Evolutionary conservation across 2,113 vertebrate species (phyloP).

Genomic region (Petaurus breviceps): DNA sequence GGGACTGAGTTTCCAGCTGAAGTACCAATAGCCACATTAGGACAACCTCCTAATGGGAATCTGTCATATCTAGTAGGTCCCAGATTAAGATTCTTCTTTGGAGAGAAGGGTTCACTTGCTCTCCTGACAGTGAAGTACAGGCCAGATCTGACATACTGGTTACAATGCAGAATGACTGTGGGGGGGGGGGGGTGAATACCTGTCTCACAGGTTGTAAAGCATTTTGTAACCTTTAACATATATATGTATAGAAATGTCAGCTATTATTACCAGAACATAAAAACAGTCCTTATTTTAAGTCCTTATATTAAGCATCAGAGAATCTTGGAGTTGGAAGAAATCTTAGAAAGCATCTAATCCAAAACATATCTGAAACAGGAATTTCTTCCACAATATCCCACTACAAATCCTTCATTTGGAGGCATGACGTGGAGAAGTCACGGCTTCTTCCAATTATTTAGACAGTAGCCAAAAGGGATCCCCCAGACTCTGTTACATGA

Average conservation of each 20-base stretch:
- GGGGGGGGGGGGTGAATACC: not conserved
- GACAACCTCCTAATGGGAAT: not conserved
- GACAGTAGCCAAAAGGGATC: not conserved
- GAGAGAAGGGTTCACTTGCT: no score
- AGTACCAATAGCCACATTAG: not conserved
- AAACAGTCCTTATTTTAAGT: not conserved
- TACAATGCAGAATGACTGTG: not conserved
- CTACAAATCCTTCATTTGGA: not conserved
- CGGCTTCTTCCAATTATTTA: not conserved
- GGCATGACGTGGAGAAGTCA: not conserved
- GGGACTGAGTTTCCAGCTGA: not conserved
- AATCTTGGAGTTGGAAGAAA: not conserved
- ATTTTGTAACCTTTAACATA: not conserved
- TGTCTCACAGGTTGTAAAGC: not conserved
- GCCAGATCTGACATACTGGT: not conserved
- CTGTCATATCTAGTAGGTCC: not conserved
- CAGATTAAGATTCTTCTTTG: not conserved
- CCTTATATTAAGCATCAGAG: not conserved
- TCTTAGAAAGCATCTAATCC: not conserved
- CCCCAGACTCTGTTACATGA: not conserved
- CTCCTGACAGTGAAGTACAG: not conserved
- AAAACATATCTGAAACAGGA: not conserved
- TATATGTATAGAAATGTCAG: not conserved
- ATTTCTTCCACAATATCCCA: not conserved
- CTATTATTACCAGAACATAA: not conserved